phyloP scores from a whole-genome alignment of 2,888 invertebrate species.

The Lacanobia oleracea region DNA sequence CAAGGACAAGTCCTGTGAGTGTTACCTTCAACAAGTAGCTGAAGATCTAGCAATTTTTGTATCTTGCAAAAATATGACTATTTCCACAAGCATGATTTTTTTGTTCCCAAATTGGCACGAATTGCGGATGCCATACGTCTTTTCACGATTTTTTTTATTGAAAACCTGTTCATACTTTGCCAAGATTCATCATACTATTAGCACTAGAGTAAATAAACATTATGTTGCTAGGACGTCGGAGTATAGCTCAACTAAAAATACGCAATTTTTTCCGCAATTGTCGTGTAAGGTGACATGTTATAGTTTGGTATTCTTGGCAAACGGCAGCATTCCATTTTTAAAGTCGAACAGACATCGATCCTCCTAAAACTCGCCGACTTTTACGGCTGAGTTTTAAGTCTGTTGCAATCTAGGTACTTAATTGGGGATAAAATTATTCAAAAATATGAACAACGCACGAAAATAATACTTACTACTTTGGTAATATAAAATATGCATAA shows the following conservation, averaged over 20 bases:
- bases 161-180: constrained; percentile 9
- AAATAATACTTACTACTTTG: too few relatives aligned
- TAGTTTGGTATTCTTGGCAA: neutral
- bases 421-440: too few relatives aligned
- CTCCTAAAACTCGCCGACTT: neutral
- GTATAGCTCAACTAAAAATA: neutral
- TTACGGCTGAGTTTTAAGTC: too few relatives aligned
- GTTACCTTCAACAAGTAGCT: neutral
- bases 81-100: neutral
- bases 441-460: too few relatives aligned
- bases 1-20: too few relatives aligned
- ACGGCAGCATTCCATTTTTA: neutral
- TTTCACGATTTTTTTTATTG: constrained; percentile 10
- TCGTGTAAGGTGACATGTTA: neutral
- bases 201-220: neutral
- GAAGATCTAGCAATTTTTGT: neutral
- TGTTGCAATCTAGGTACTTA: too few relatives aligned
- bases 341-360: neutral
- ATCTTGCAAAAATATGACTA: neutral
- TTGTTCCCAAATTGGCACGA: constrained; percentile 8
- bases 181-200: constrained; percentile 28
- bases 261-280: neutral
- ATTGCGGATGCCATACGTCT: neutral
- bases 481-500: too few relatives aligned
- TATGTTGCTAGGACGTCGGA: constrained; percentile 6